Evolutionary conservation across 2,797 vertebrate genomes (phyloP).

Genomic region (Crocodylus rhombifer): DNA sequence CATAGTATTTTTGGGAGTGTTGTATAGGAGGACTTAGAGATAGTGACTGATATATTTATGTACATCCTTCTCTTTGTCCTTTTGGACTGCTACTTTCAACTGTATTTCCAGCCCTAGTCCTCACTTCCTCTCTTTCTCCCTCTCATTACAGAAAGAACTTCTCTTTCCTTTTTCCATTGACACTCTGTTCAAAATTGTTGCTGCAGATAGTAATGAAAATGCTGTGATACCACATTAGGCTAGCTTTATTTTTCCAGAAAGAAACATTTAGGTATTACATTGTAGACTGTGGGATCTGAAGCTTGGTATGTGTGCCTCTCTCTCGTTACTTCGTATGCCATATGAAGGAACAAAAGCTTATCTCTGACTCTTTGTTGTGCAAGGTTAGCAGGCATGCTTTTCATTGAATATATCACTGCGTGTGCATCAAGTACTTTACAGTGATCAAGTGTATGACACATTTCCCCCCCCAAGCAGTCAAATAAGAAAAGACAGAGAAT

Average conservation of each 20-base stretch:
- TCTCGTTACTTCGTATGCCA: background rate
- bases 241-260: background rate
- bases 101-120: background rate
- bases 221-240: background rate
- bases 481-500: conserved; percentile 13
- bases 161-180: background rate
- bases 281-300: background rate
- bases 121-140: background rate
- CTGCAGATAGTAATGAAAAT: background rate
- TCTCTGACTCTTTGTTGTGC: background rate
- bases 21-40: background rate
- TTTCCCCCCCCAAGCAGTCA: conserved; percentile 57
- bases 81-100: background rate
- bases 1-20: background rate
- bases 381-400: background rate
- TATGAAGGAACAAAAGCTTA: background rate
- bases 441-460: conserved; percentile 41
- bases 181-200: background rate
- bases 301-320: background rate
- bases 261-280: background rate
- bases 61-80: background rate
- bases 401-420: background rate
- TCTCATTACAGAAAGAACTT: background rate
- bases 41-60: background rate
- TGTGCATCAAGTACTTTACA: background rate